A percentile compares a stretch with the other conserved stretches of the same genome.
Evolutionary conservation across 2,797 vertebrate species (phyloP).

Genomic region (Salmo trutta): DNA sequence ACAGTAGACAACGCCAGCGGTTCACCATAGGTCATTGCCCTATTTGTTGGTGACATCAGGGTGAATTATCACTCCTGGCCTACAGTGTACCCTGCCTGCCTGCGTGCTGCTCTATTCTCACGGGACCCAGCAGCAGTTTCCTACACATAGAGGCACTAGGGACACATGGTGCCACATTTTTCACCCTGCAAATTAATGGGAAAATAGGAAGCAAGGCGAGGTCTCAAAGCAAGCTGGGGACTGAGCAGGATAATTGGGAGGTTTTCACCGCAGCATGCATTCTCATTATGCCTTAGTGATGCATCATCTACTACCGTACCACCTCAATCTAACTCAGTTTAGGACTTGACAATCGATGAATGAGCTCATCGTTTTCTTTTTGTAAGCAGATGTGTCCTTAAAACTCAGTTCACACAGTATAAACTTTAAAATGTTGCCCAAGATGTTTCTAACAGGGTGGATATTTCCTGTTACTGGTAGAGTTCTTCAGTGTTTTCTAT

Average conservation of each 20-base stretch:
- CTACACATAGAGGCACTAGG: constrained; percentile 73
- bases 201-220: constrained; percentile 60
- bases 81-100: constrained; percentile 32
- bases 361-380: constrained; percentile 25
- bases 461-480: too few species aligned
- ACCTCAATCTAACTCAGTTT: constrained; percentile 10
- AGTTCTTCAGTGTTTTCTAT: too few species aligned
- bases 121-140: constrained; percentile 73
- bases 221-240: constrained; percentile 43
- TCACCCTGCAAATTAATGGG: constrained; percentile 76
- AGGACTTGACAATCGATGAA: constrained; percentile 14
- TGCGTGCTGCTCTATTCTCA: constrained; percentile 75
- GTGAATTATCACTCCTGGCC: not conserved
- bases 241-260: constrained; percentile 2
- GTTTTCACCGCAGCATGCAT: constrained; percentile 8
- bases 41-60: constrained; percentile 19
- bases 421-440: constrained; percentile 18
- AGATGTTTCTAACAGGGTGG: constrained; percentile 1
- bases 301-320: not conserved
- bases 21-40: constrained; percentile 52
- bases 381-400: constrained; percentile 31
- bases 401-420: constrained; percentile 14
- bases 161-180: constrained; percentile 75
- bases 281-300: not conserved
- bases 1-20: constrained; percentile 76